Base-by-base conservation (phyloP, 2,888 invertebrate genomes). In the Temnothorax rugatulus region DNA sequence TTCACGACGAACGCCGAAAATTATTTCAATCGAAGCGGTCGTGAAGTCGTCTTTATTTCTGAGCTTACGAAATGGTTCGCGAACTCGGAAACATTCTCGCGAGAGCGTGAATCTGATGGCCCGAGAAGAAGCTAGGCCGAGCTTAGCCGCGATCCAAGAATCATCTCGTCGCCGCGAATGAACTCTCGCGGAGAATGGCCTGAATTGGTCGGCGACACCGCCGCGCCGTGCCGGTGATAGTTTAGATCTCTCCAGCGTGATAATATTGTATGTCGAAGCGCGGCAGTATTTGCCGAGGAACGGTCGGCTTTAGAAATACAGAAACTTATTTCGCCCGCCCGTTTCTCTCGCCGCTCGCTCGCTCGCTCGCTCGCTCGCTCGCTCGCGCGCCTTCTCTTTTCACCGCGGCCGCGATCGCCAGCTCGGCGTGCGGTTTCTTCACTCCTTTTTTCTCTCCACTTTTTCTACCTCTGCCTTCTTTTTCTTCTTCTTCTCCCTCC, bases 201-300 rank as follows among this genome's bases (percentile, higher is more conserved):
- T 61, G 85, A 84, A 87, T 84, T 82, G 86, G 68, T 82, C 86
- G 86, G 54, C 63, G 57, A 76, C 86, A 88, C 84, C 73, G 87
- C 85, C 29, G 4, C 4, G 29, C 29, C 29, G 4, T 0, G 29
- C 29, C 74, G 82, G 88, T 86, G 90, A 92, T 89, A 91, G 91
- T 92, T 93, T 91, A 92, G 93, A 93, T 93, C 90, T 87, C 90
- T 76, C 75, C 90, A 90, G 93, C 88, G 93, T 90, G 93, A 93
- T 93, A 93, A 93, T 93, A 93, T 93, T 93, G 93, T 93, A 90
- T 92, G 91, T 84, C 85, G 85, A 89, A 88, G 90, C 57, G 77
- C 25, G 34, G 82, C 71, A 83, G 89, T 92, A 93, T 93, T 92
- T 92, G 91, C 91, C 85, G 81, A 89, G 88, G 86, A 87, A 86